phyloP scores from a whole-genome alignment of 2,113 vertebrate genomes.

The Lanius collurio region DNA sequence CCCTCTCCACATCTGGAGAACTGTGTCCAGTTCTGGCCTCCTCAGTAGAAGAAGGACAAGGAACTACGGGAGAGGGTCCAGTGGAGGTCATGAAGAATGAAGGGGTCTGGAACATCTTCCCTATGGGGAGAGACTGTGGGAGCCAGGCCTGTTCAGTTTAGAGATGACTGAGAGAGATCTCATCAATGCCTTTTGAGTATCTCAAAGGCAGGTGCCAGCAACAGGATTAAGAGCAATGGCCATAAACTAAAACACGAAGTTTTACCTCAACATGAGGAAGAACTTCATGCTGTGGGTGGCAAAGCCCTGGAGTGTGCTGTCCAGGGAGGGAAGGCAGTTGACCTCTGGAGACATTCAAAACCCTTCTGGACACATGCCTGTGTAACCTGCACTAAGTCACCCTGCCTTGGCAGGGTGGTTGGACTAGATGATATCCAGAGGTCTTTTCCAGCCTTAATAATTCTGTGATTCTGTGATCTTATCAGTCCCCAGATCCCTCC shows the following conservation, averaged over 20 bases:
- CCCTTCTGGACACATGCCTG: neutral
- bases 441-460: neutral
- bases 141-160: neutral
- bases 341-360: neutral
- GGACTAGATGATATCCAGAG: neutral
- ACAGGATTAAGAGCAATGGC: neutral
- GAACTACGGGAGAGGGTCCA: neutral
- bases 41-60: neutral
- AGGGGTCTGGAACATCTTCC: neutral
- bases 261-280: neutral
- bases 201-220: neutral
- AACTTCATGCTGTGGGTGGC: neutral
- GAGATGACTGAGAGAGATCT: neutral
- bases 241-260: neutral
- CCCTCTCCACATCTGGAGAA: neutral
- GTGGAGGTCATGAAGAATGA: neutral
- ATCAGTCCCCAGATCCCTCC: rapidly evolving
- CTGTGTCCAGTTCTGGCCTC: neutral
- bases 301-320: neutral
- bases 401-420: neutral
- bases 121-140: neutral
- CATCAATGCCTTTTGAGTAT: neutral
- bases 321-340: neutral
- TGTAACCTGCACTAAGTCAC: neutral
- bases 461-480: neutral